Evolutionary conservation across 1,140 invertebrate species (phyloP).

Genomic region (Archivesica marissinica): DNA sequence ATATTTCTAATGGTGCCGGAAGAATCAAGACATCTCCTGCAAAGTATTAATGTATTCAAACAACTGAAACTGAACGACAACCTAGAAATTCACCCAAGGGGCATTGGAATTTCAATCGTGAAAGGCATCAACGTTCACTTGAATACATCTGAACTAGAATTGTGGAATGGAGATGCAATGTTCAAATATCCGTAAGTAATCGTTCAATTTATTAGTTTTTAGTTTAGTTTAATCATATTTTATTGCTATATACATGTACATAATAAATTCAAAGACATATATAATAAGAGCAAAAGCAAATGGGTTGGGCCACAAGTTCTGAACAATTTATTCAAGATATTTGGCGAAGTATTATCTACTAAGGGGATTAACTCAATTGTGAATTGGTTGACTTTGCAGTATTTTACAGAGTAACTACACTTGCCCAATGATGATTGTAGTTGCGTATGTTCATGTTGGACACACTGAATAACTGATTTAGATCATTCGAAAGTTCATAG

Average conservation of each 20-base stretch:
- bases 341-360: not conserved
- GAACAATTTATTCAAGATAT: not conserved
- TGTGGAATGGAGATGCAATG: conserved; percentile 34
- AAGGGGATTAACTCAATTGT: not conserved
- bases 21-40: not conserved
- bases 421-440: no score
- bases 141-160: not conserved
- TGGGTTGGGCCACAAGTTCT: not conserved
- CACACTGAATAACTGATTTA: no score
- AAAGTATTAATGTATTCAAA: not conserved
- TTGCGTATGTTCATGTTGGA: no score
- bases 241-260: not conserved
- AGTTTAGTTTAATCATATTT: not conserved
- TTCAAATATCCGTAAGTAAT: conserved; percentile 14
- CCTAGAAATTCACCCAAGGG: not conserved
- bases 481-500: no score
- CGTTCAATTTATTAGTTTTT: not conserved
- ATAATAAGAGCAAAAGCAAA: not conserved
- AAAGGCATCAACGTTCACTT: not conserved
- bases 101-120: conserved; percentile 15
- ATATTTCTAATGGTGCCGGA: conserved; percentile 35
- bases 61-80: not conserved
- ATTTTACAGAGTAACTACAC: no score
- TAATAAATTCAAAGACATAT: not conserved
- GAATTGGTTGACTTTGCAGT: not conserved